Evolutionary conservation across 1,140 invertebrate genomes (phyloP).

Genomic region (Maconellicoccus hirsutus): DNA sequence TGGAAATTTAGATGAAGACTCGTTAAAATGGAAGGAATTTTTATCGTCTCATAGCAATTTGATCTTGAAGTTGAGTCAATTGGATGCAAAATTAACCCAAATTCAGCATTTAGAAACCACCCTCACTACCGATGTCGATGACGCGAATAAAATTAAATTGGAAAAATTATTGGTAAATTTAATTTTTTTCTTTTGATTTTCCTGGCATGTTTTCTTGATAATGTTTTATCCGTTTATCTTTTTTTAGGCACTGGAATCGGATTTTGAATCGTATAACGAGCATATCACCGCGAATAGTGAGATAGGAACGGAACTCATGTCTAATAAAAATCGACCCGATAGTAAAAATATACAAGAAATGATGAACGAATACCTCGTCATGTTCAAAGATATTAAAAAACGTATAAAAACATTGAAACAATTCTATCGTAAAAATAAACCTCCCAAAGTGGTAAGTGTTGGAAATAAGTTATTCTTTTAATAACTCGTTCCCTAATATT

Average conservation of each 20-base stretch:
- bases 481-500: background rate
- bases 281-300: slow-evolving; percentile 44
- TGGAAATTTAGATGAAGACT: background rate
- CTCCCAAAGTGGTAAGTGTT: background rate
- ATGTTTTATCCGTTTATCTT: slow-evolving; percentile 22
- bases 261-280: slow-evolving; percentile 42
- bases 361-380: slow-evolving; percentile 52
- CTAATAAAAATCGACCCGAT: slow-evolving; percentile 42
- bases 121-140: slow-evolving; percentile 33
- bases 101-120: slow-evolving; percentile 47
- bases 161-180: slow-evolving; percentile 25
- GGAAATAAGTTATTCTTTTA: background rate
- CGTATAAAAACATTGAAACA: slow-evolving; percentile 40
- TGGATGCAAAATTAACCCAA: slow-evolving; percentile 55
- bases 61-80: slow-evolving; percentile 50
- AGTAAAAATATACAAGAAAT: slow-evolving; percentile 45
- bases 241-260: slow-evolving; percentile 42
- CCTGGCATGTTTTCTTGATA: background rate
- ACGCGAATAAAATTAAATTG: slow-evolving; percentile 16
- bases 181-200: background rate
- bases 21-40: slow-evolving; percentile 44
- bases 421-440: slow-evolving; percentile 27
- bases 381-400: slow-evolving; percentile 49
- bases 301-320: slow-evolving; percentile 42
- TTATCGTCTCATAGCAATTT: slow-evolving; percentile 53